Evolutionary conservation across 2,888 invertebrate genomes (phyloP).

Genomic region (Taenaris catops): DNA sequence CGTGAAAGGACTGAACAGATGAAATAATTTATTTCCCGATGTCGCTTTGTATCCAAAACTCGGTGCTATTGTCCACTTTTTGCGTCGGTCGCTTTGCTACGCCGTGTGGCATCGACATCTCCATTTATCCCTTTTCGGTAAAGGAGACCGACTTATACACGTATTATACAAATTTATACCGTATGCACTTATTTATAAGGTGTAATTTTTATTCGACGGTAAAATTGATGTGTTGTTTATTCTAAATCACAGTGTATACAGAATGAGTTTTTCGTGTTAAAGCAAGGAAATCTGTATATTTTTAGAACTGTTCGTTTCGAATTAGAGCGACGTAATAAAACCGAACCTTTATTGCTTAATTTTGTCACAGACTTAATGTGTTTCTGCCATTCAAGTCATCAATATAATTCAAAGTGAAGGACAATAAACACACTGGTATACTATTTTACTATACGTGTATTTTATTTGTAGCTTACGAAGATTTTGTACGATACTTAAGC

Average conservation of each 20-base stretch:
- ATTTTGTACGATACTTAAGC: too few relatives aligned
- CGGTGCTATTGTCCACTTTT: conserved; percentile 67
- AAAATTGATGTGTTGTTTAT: background rate
- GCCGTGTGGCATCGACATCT: conserved; percentile 65
- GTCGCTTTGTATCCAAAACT: conserved; percentile 77
- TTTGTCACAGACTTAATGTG: conserved; percentile 1
- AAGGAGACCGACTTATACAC: conserved; percentile 53
- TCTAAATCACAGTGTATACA: background rate
- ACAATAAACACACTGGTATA: background rate
- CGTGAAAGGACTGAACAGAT: conserved; percentile 76
- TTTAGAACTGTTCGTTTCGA: background rate
- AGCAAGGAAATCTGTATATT: background rate
- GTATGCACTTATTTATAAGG: too few relatives aligned
- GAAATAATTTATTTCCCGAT: conserved; percentile 78
- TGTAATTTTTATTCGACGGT: too few relatives aligned
- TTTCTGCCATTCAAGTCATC: background rate
- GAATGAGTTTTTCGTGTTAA: background rate
- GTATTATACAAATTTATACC: background rate
- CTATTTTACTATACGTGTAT: too few relatives aligned
- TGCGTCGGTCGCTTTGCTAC: conserved; percentile 63
- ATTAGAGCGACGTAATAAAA: conserved; percentile 1
- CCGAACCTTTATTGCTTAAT: background rate
- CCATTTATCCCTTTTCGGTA: conserved; percentile 66
- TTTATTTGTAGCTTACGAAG: too few relatives aligned
- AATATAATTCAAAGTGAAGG: background rate